Conservation (phyloP, 92 coral and sea anemone genomes). For the Palythoa grandiflora region DNA sequence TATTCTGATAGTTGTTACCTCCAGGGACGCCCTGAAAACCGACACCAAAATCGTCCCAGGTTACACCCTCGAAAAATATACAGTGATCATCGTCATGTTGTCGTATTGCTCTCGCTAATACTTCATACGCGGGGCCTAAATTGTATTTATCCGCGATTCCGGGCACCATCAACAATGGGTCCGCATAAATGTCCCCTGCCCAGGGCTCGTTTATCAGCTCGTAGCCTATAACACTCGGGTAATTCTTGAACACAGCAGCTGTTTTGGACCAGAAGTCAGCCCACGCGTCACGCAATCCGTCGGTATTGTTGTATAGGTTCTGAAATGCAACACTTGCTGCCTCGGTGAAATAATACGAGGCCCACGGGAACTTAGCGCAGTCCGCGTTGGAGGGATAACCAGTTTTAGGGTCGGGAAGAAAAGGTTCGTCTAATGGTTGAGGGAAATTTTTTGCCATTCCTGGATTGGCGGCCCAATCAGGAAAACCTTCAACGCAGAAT, state of each 20-base stretch:
- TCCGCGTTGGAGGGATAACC: slow-evolving; percentile 84
- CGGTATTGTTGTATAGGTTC: slow-evolving; percentile 87
- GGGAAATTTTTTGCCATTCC: slow-evolving; percentile 86
- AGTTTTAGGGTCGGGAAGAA: slow-evolving; percentile 79
- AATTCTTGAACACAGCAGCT: slow-evolving; percentile 81
- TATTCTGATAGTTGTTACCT: slow-evolving; percentile 82
- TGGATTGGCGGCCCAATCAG: slow-evolving; percentile 92
- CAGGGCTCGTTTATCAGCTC: slow-evolving; percentile 97
- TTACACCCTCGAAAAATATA: slow-evolving; percentile 92
- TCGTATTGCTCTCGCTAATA: slow-evolving; percentile 84
- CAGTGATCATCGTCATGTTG: slow-evolving; percentile 84
- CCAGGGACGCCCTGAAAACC: slow-evolving; percentile 94
- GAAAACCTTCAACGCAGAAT: slow-evolving; percentile 97
- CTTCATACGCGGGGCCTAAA: slow-evolving; percentile 94
- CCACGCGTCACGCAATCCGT: slow-evolving; percentile 91
- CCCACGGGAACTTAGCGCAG: slow-evolving; percentile 88
- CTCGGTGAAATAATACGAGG: slow-evolving; percentile 84
- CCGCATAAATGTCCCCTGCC: slow-evolving; percentile 91
- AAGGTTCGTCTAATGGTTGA: slow-evolving; percentile 90
- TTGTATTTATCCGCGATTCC: slow-evolving; percentile 83
- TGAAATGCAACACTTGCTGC: slow-evolving; percentile 96
- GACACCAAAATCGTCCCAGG: slow-evolving; percentile 97
- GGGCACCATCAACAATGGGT: slow-evolving; percentile 87
- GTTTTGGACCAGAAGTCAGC: slow-evolving; percentile 94
- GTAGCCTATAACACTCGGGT: slow-evolving; percentile 88